These are phyloP conservation scores for Drosophila erecta DNA, from an alignment of 1,140 invertebrate genomes.

Conservation along the genomic window DNA sequence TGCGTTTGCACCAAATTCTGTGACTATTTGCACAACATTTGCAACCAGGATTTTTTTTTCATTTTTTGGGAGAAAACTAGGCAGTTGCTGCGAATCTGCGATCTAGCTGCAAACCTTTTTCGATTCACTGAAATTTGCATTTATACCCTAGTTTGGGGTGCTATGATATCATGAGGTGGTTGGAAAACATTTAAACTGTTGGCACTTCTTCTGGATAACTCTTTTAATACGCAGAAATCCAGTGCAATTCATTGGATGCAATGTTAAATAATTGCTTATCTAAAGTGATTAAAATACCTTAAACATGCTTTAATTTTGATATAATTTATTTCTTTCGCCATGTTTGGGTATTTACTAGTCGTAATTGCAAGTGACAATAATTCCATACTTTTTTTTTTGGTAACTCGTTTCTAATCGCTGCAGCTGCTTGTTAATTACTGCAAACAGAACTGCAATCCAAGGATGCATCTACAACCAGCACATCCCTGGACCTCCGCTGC, in stretches of 20 bases:
- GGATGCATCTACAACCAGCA: conserved; percentile 10
- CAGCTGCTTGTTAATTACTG: conserved; percentile 73
- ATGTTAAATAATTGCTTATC: too few relatives aligned
- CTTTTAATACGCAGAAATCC: background rate
- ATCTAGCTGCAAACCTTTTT: conserved; percentile 30
- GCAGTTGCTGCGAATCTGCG: conserved; percentile 8
- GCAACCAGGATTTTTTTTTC: conserved; percentile 26
- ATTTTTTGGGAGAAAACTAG: conserved; percentile 19
- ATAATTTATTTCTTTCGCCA: background rate
- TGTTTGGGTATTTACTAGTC: conserved; percentile 11
- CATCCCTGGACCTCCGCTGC: conserved; percentile 32
- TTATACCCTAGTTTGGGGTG: conserved; percentile 6
- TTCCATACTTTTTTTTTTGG: conserved; percentile 50
- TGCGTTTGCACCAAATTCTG: conserved; percentile 54
- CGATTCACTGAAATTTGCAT: conserved; percentile 21
- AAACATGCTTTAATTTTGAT: too few relatives aligned
- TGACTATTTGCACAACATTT: conserved; percentile 63
- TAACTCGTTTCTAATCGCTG: conserved; percentile 69
- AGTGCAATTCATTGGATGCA: too few relatives aligned
- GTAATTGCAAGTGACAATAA: background rate
- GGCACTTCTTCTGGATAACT: too few relatives aligned
- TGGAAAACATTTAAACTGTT: too few relatives aligned
- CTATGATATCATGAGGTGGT: background rate
- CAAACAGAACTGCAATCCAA: conserved; percentile 67
- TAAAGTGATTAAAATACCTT: too few relatives aligned